A percentile compares a stretch with the other conserved stretches of the same genome.
These are phyloP conservation scores for Myzus persicae DNA, from an alignment of 1,140 invertebrate genomes.

Conservation along the genomic window DNA sequence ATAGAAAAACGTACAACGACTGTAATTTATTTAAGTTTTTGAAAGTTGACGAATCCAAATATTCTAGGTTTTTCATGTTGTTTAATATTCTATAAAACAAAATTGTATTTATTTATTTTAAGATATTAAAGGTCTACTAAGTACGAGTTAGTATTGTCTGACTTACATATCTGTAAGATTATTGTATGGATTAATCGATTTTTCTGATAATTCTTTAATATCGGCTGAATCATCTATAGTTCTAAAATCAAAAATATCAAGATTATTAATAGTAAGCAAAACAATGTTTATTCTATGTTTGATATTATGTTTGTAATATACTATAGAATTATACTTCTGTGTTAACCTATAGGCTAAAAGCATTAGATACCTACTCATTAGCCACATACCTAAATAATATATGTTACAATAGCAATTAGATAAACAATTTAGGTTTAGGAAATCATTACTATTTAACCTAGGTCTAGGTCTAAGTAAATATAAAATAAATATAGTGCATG, in stretches of 20 bases:
- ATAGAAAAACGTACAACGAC: slow-evolving; percentile 26
- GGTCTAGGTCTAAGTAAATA: too few relatives aligned
- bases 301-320: too few relatives aligned
- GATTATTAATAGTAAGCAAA: neutral
- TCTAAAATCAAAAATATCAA: slow-evolving; percentile 14
- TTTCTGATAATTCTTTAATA: neutral
- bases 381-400: neutral
- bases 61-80: slow-evolving; percentile 18
- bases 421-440: neutral
- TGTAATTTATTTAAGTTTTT: slow-evolving; percentile 20
- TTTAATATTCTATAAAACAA: slow-evolving; percentile 31
- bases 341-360: neutral
- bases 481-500: too few relatives aligned
- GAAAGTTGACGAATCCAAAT: slow-evolving; percentile 25
- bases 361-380: neutral
- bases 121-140: neutral
- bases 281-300: neutral
- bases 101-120: neutral
- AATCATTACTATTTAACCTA: too few relatives aligned
- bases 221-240: neutral
- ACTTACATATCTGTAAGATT: slow-evolving; percentile 48
- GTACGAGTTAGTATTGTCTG: neutral
- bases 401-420: neutral
- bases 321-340: neutral
- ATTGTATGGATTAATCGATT: neutral